A percentile compares a stretch with the other conserved stretches of the same genome.
phyloP scores from a whole-genome alignment of 2,888 invertebrate species.

The Thelaira solivaga region DNA sequence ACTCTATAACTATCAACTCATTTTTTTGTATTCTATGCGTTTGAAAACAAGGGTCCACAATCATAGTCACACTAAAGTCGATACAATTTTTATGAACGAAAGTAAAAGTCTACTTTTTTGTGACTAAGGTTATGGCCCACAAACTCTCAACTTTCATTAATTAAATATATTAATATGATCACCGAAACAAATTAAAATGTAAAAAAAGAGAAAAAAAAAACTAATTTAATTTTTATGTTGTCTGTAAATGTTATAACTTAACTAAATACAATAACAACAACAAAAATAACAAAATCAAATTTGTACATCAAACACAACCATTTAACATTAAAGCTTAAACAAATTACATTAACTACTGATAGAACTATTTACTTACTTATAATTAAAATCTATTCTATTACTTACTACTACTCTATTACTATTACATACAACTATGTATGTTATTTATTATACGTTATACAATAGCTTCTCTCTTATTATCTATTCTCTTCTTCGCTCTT shows the following conservation, averaged over 20 bases:
- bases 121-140: no score
- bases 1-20: neutral
- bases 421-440: neutral
- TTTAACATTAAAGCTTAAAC: conserved; percentile 17
- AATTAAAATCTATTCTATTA: neutral
- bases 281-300: neutral
- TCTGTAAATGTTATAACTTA: conserved; percentile 50
- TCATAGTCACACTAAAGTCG: no score
- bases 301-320: conserved; percentile 18
- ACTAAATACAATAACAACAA: neutral
- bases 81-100: no score
- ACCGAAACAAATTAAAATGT: conserved; percentile 8
- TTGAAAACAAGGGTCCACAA: no score
- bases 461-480: conserved; percentile 1
- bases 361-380: conserved; percentile 5
- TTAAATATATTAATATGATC: conserved; percentile 36
- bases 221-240: conserved; percentile 42
- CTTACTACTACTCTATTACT: conserved; percentile 12
- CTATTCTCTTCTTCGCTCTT: no score
- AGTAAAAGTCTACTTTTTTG: no score
- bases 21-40: no score
- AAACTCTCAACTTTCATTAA: no score
- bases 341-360: neutral
- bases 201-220: conserved; percentile 1
- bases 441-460: neutral